A percentile compares a stretch with the other conserved stretches of the same genome.
Conservation (phyloP, 1,140 invertebrate genomes). For the Lordiphosa clarofinis region DNA sequence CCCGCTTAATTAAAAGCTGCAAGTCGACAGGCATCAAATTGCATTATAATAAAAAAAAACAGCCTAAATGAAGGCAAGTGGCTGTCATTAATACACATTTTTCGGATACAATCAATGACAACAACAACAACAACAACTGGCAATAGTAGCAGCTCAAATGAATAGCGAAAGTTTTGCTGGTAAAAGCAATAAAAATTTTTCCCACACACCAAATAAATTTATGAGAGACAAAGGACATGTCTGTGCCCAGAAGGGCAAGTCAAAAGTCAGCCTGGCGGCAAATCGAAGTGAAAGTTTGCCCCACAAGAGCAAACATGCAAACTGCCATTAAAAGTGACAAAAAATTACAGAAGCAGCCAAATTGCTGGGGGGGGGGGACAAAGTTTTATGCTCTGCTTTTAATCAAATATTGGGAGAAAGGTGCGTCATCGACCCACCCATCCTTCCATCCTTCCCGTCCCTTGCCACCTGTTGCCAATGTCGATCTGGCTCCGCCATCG, state of each 20-base stretch:
- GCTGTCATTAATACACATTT: not conserved
- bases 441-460: not conserved
- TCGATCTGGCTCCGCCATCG: not conserved
- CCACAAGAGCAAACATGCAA: conserved; percentile 42
- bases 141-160: conserved; percentile 19
- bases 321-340: conserved; percentile 65
- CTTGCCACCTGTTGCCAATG: conserved; percentile 14
- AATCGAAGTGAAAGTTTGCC: conserved; percentile 68
- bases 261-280: conserved; percentile 67
- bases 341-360: conserved; percentile 44
- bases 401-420: conserved; percentile 21
- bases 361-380: conserved; percentile 29
- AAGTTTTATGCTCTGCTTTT: conserved; percentile 39
- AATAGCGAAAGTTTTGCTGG: too few relatives aligned
- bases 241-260: conserved; percentile 25
- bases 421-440: not conserved
- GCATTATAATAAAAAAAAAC: conserved; percentile 31
- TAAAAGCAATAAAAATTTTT: conserved; percentile 54
- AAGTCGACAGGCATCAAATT: conserved; percentile 47
- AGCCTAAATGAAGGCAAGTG: conserved; percentile 31
- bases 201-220: conserved; percentile 37
- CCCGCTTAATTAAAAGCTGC: conserved; percentile 40
- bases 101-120: not conserved
- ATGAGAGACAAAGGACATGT: conserved; percentile 20
- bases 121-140: not conserved